Evolutionary conservation across 2,888 invertebrate species (phyloP).

Genomic region (Blastobasis lacticolella): DNA sequence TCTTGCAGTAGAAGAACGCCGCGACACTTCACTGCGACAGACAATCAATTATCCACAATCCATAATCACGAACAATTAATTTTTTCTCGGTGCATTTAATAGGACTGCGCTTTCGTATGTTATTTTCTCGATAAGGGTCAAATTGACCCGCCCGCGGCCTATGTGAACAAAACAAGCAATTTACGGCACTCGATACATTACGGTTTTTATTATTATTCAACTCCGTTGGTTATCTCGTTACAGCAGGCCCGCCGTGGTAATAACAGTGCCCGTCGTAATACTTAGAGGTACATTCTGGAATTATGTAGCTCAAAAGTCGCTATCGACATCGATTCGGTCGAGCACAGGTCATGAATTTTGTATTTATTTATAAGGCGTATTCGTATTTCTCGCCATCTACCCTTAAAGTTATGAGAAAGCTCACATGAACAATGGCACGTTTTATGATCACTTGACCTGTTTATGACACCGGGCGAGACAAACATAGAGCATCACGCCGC

Average conservation of each 20-base stretch:
- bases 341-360: too few species aligned
- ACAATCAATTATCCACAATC: conserved; percentile 62
- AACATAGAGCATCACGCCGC: conserved; percentile 15
- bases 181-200: conserved; percentile 53
- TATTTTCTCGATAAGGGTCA: conserved; percentile 68
- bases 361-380: too few species aligned
- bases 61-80: conserved; percentile 65
- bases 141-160: conserved; percentile 60
- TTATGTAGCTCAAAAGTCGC: conserved; percentile 11
- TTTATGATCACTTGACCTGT: conserved; percentile 34
- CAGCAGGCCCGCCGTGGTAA: conserved; percentile 34
- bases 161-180: conserved; percentile 59
- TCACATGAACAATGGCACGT: conserved; percentile 13
- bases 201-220: conserved; percentile 52
- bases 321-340: conserved; percentile 8
- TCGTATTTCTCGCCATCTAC: conserved; percentile 2
- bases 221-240: conserved; percentile 45
- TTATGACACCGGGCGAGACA: conserved; percentile 27
- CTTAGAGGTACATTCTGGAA: conserved; percentile 15
- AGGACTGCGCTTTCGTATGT: conserved; percentile 57
- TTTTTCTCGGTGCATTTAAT: conserved; percentile 56
- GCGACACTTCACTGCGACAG: conserved; percentile 42
- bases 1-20: conserved; percentile 18
- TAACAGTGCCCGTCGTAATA: conserved; percentile 26
- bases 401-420: conserved; percentile 13